Percentiles rank a stretch among this genome's conserved stretches.
These are phyloP conservation scores for Coptotermes formosanus DNA, from an alignment of 1,140 invertebrate genomes.

Conservation along the genomic window DNA sequence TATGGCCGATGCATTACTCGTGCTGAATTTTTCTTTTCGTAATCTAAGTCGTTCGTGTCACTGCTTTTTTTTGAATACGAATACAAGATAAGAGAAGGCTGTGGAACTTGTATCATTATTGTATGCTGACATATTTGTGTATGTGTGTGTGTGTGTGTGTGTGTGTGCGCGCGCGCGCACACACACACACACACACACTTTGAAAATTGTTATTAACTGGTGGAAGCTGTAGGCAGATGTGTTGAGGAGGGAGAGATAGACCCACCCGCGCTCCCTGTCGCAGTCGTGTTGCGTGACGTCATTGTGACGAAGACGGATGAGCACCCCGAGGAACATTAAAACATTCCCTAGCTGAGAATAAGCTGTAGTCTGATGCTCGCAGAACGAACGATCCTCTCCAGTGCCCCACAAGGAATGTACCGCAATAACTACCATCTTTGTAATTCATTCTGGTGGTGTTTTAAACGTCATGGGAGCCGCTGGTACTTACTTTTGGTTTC, in stretches of 20 bases:
- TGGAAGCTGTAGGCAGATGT: not conserved
- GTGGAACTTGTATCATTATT: not conserved
- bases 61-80: too few species aligned
- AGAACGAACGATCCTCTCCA: not conserved
- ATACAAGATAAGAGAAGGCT: not conserved
- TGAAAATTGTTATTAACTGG: not conserved
- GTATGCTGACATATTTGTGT: not conserved
- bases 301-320: conserved; percentile 15
- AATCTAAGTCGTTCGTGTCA: too few species aligned
- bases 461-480: not conserved
- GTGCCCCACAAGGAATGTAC: not conserved
- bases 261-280: not conserved
- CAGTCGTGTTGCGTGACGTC: not conserved
- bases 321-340: not conserved
- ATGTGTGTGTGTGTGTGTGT: too few species aligned
- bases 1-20: too few species aligned
- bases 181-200: too few species aligned
- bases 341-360: conserved; percentile 5
- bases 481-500: conserved; percentile 8
- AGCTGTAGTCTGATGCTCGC: not conserved
- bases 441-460: not conserved
- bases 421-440: conserved; percentile 11
- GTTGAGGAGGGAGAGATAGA: not conserved
- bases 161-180: too few species aligned
- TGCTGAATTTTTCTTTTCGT: too few species aligned